phyloP scores from a whole-genome alignment of 2,888 invertebrate genomes.

The Disparrhopalites patrizii region DNA sequence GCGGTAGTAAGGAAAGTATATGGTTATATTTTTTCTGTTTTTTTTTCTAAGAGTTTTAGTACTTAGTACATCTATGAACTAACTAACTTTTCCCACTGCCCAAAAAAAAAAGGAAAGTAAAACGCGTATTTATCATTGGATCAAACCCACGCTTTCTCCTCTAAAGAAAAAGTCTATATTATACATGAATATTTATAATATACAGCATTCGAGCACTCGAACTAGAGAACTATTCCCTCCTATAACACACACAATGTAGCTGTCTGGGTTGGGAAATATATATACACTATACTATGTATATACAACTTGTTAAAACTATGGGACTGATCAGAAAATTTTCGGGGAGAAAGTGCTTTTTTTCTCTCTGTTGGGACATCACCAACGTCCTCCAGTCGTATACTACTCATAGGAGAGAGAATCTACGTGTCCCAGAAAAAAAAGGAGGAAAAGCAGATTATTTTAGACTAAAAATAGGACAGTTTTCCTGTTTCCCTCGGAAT shows the following conservation, averaged over 20 bases:
- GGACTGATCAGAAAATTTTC: too few relatives aligned
- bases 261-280: background rate
- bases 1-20: constrained; percentile 5
- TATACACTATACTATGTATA: background rate
- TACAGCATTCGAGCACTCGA: too few relatives aligned
- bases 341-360: too few relatives aligned
- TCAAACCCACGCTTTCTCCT: constrained; percentile 24
- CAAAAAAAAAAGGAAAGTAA: background rate
- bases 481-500: too few relatives aligned
- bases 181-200: too few relatives aligned
- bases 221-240: background rate
- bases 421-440: background rate
- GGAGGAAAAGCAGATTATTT: background rate
- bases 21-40: background rate
- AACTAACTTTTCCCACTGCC: too few relatives aligned
- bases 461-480: background rate
- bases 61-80: too few relatives aligned
- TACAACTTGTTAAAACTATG: too few relatives aligned
- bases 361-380: background rate
- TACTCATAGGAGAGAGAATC: background rate
- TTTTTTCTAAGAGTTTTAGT: too few relatives aligned
- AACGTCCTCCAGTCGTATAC: background rate
- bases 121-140: constrained; percentile 6
- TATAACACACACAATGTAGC: background rate
- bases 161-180: too few relatives aligned